phyloP scores from a whole-genome alignment of 2,888 invertebrate species.

The Tetragnatha montana region DNA sequence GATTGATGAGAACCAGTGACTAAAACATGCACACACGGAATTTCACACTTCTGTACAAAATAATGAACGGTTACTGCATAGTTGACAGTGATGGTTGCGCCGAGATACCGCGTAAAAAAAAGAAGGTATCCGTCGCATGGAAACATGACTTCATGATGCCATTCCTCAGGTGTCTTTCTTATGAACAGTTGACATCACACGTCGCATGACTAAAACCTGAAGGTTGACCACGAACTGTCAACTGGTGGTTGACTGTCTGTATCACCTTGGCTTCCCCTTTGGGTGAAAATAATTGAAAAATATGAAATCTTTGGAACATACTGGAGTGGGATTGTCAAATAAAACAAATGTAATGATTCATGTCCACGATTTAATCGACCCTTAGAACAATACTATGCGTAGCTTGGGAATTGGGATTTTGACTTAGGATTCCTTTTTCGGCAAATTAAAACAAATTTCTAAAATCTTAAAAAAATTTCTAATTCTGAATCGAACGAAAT shows the following conservation, averaged over 20 bases:
- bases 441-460: no score
- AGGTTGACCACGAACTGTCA: not conserved
- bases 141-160: constrained; percentile 23
- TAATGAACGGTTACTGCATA: constrained; percentile 58
- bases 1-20: constrained; percentile 54
- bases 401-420: not conserved
- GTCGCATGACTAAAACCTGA: not conserved
- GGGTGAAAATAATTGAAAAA: not conserved
- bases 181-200: not conserved
- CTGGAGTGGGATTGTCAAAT: constrained; percentile 21
- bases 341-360: constrained; percentile 4
- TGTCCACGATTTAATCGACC: not conserved
- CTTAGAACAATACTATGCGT: constrained; percentile 27
- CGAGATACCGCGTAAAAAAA: constrained; percentile 23
- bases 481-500: no score
- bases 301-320: constrained; percentile 59
- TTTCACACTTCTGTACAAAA: constrained; percentile 61
- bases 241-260: no score
- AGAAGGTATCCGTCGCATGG: constrained; percentile 45
- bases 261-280: not conserved
- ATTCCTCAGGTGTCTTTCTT: not conserved
- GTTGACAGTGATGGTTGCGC: constrained; percentile 69
- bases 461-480: no score
- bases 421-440: not conserved
- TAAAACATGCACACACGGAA: constrained; percentile 35